Percentiles rank a stretch among this genome's conserved stretches.
phyloP scores from a whole-genome alignment of 30 jellyfish, hydroid and myxozoan species.

The Chrysaora quinquecirrha region DNA sequence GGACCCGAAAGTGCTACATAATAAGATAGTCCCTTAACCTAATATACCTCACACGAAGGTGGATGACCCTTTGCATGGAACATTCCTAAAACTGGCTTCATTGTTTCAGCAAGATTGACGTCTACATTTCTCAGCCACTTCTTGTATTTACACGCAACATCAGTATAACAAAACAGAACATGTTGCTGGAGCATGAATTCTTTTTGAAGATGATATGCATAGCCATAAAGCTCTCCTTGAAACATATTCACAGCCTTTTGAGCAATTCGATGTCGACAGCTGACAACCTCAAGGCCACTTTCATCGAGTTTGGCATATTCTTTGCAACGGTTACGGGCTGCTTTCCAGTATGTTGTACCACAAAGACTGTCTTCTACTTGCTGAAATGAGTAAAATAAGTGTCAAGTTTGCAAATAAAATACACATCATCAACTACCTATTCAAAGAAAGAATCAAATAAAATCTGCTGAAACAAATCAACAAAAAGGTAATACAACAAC shows the following conservation, averaged over 20 bases:
- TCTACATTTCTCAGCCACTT: background rate
- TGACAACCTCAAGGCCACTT: background rate
- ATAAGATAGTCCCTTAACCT: background rate
- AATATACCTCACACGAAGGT: background rate
- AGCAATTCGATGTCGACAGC: background rate
- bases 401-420: too few relatives aligned
- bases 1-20: too few relatives aligned
- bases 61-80: background rate
- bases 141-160: background rate
- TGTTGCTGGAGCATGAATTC: background rate
- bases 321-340: background rate
- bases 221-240: too few relatives aligned
- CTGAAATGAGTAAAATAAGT: background rate
- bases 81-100: background rate
- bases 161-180: background rate
- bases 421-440: too few relatives aligned
- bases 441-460: too few relatives aligned
- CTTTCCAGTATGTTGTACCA: background rate
- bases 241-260: too few relatives aligned
- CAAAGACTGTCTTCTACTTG: background rate
- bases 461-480: background rate
- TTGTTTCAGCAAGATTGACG: background rate
- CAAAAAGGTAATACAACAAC: background rate
- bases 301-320: background rate
- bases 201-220: background rate